Percentiles rank a stretch among this genome's conserved stretches.
These are phyloP conservation scores for Cerastoderma edule DNA, from an alignment of 2,888 invertebrate species.

Conservation along the genomic window DNA sequence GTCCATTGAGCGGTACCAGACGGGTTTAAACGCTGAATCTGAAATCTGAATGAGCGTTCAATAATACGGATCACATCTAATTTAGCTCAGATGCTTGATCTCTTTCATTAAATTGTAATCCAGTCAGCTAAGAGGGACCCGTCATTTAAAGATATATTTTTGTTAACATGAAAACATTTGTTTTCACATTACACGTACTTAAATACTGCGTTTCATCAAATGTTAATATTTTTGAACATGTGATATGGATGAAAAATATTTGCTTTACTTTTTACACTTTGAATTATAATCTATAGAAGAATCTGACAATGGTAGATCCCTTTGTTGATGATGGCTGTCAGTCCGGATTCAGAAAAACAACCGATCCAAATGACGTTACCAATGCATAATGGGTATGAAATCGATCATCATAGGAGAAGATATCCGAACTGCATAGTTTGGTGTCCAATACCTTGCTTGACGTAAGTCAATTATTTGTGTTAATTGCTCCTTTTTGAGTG, in stretches of 20 bases:
- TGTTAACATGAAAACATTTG: no score
- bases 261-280: no score
- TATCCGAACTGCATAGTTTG: slow-evolving; percentile 97
- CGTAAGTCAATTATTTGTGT: slow-evolving; percentile 86
- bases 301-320: slow-evolving; percentile 40
- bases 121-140: not conserved
- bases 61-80: not conserved
- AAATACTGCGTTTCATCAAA: no score
- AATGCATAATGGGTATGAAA: slow-evolving; percentile 57
- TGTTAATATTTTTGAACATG: no score
- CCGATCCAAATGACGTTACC: slow-evolving; percentile 60
- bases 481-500: not conserved
- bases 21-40: not conserved
- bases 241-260: no score
- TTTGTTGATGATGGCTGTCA: slow-evolving; percentile 52
- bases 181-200: no score
- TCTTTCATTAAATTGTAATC: not conserved
- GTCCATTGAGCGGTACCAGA: slow-evolving; percentile 22
- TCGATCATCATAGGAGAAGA: slow-evolving; percentile 84
- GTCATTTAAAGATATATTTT: no score
- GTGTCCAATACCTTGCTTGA: slow-evolving; percentile 97
- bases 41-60: not conserved
- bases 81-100: not conserved
- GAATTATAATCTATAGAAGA: no score
- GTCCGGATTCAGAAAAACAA: slow-evolving; percentile 46